Evolutionary conservation across 2,113 vertebrate genomes (phyloP), one percentile per base, ranked within the genome.

Genomic region (Ptychochromis oligacanthus): DNA sequence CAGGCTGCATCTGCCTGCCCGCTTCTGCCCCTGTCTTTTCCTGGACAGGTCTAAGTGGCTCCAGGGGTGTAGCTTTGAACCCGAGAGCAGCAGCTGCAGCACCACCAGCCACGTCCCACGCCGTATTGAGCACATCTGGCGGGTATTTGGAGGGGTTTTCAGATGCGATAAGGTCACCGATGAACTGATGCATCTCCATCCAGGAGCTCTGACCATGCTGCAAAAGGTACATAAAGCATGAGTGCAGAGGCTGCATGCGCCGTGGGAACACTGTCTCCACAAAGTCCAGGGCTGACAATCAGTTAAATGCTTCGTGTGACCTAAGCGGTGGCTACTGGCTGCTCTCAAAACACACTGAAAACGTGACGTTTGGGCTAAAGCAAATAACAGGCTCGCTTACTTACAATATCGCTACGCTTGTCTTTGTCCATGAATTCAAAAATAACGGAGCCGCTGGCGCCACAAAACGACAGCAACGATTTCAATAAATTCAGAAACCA

Each of bases 121-220:
- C 79, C 20, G 89, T 31, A 58, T 88, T 93, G 1, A 92, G 64
- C 26, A 92, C 84, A 75, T 95, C 94, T 60, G 92, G 88, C 80
- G 91, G 92, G 36, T 91, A 86, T 84, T 93, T 95, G 22, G 89
- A 88, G 61, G 78, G 12, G 61, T 76, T 89, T 79, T 91, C 95
- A 61, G 95, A 94, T 49, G 93, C 85, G 79, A 96, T 86, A 1
- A 96, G 93, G 79, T 96, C 95, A 5, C 95, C 94, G 17, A 96
- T 94, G 88, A 96, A 95, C 87, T 95, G 95, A 77, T 95, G 93
- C 95, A 96, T 95, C 57, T 96, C 96, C 92, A 95, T 91, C 95
- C 96, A 96, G 77, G 95, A 95, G 92, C 93, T 92, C 12, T 91
- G 91, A 61, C 75, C 93, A 67, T 90, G 88, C 94, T 95, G 91